Evolutionary conservation across 2,888 invertebrate species (phyloP).

Genomic region (Hemistola chrysoprasaria): DNA sequence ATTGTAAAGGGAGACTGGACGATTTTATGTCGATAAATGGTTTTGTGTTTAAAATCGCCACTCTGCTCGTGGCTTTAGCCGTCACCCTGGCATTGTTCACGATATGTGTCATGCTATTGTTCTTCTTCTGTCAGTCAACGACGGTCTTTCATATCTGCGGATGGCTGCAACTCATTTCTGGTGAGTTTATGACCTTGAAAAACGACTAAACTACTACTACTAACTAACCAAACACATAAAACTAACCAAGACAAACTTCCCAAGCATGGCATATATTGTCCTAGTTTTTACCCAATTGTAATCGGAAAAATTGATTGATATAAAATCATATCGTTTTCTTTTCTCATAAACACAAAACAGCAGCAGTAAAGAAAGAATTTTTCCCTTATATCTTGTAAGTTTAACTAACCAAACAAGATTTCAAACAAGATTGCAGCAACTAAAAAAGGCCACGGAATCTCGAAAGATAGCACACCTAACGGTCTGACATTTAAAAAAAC

Average conservation of each 20-base stretch:
- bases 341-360: too few species aligned
- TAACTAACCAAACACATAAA: neutral
- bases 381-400: too few species aligned
- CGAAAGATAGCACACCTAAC: conserved; percentile 26
- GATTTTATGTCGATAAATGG: conserved; percentile 92
- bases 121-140: conserved; percentile 96
- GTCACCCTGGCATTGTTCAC: conserved; percentile 93
- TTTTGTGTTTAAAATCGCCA: conserved; percentile 92
- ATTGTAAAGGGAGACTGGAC: conserved; percentile 92
- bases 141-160: conserved; percentile 96
- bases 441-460: too few species aligned
- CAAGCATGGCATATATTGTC: too few species aligned
- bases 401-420: too few species aligned
- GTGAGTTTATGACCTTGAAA: conserved; percentile 83
- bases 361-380: too few species aligned
- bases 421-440: too few species aligned
- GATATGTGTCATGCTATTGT: conserved; percentile 93
- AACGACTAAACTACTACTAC: neutral
- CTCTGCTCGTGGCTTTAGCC: conserved; percentile 93
- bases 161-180: conserved; percentile 97
- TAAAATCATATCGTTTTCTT: too few species aligned
- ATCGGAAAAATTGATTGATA: too few species aligned
- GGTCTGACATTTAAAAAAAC: conserved; percentile 29
- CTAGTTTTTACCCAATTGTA: too few species aligned
- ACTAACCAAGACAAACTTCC: conserved; percentile 3